Conservation (phyloP, 2,113 vertebrate species). For the Centropus unirufus region DNA sequence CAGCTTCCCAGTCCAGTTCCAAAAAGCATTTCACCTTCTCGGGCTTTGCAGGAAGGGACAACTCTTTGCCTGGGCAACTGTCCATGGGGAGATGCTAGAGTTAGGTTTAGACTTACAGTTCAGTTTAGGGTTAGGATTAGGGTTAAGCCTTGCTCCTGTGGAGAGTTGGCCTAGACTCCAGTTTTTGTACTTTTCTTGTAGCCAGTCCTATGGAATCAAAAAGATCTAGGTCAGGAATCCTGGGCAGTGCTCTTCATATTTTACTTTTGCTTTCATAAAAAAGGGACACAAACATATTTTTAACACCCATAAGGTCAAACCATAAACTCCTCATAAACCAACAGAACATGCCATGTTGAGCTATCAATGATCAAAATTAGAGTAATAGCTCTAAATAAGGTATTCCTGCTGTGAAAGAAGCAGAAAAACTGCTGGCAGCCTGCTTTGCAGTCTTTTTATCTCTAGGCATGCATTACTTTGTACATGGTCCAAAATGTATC, state of each 20-base stretch:
- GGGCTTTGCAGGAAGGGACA: neutral
- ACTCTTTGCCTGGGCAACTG: no score
- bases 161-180: no score
- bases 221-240: neutral
- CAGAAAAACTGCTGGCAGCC: neutral
- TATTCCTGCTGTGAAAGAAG: neutral
- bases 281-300: neutral
- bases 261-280: neutral
- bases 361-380: neutral
- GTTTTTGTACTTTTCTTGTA: neutral
- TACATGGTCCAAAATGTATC: neutral
- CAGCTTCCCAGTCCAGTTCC: neutral
- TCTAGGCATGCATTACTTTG: neutral
- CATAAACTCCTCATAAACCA: neutral
- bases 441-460: neutral
- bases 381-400: neutral
- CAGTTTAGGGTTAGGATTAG: no score
- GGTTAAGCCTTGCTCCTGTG: no score
- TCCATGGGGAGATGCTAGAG: no score
- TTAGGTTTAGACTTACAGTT: no score
- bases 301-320: neutral
- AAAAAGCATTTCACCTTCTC: neutral
- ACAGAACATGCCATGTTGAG: neutral
- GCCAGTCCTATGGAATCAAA: neutral
- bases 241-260: neutral